Conservation (phyloP, 1,140 invertebrate genomes). For the Spodoptera litura region DNA sequence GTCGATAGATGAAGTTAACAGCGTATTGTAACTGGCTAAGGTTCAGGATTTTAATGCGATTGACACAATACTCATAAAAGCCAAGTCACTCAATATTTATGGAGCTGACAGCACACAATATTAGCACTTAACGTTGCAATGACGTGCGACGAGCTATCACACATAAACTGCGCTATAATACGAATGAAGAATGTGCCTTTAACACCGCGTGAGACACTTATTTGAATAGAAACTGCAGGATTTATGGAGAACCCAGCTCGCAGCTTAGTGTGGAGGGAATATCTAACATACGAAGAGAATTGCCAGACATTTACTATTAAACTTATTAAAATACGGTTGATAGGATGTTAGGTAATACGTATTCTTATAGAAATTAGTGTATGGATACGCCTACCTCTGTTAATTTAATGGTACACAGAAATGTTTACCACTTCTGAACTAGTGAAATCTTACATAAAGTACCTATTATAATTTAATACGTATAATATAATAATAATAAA, state of each 20-base stretch:
- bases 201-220: not conserved
- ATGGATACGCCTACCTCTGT: too few species aligned
- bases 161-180: not conserved
- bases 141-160: not conserved
- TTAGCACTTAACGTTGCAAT: not conserved
- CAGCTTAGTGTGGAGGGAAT: not conserved
- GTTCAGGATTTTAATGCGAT: not conserved
- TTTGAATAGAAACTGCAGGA: slow-evolving; percentile 15
- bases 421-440: too few species aligned
- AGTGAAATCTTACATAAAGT: too few species aligned
- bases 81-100: not conserved
- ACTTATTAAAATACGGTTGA: too few species aligned
- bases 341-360: too few species aligned
- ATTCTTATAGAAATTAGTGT: too few species aligned
- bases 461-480: not conserved
- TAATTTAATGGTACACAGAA: too few species aligned
- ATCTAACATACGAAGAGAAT: not conserved
- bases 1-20: not conserved
- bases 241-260: not conserved
- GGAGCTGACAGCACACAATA: not conserved
- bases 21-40: not conserved
- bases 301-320: not conserved
- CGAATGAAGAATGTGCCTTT: not conserved
- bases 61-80: slow-evolving; percentile 2
- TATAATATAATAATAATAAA: too few species aligned